Conservation (phyloP, 1,140 invertebrate species). For the Caenorhabditis elegans region WBcel235 BX284604.4:15025501-15026000, state of each 20-base stretch:
- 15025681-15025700: too few species aligned
- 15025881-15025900: background rate
- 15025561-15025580: background rate
- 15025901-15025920: constrained; percentile 24
- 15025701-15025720: background rate
- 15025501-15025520: too few species aligned
- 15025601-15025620: background rate
- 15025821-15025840: too few species aligned
- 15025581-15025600: background rate
- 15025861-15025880: background rate
- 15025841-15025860: background rate
- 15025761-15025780: background rate
- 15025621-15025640: background rate
- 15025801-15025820: too few species aligned
- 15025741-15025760: background rate
- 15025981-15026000: background rate
- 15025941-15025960: background rate
- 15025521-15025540: too few species aligned
- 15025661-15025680: too few species aligned
- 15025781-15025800: background rate
- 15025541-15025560: too few species aligned
- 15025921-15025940: background rate
- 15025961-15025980: background rate
- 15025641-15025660: background rate
- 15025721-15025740: constrained; percentile 19